Percentiles rank a stretch among this genome's conserved stretches.
Evolutionary conservation across 2,797 vertebrate genomes (phyloP).

Genomic region (Poecile montanus): DNA sequence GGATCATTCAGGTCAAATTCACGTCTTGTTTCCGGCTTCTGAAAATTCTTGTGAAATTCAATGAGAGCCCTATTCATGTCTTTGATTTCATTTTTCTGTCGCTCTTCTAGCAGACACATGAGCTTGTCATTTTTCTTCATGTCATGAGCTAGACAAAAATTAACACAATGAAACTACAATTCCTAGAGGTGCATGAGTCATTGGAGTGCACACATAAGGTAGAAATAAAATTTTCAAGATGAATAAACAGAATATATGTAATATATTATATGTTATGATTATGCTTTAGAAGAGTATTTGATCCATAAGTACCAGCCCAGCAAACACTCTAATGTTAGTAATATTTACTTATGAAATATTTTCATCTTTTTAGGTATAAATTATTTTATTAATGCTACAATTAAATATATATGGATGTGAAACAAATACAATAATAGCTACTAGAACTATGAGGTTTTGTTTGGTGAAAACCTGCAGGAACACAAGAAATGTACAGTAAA

Average conservation of each 20-base stretch:
- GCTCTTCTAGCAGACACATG: constrained; percentile 75
- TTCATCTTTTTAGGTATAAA: not conserved
- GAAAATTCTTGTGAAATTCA: constrained; percentile 78
- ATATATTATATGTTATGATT: not conserved
- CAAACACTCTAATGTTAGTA: not conserved
- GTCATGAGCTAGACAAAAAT: constrained; percentile 66
- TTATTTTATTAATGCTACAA: not conserved
- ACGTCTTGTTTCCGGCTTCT: constrained; percentile 75
- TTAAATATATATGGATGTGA: not conserved
- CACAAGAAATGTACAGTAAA: not conserved
- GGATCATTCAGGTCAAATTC: constrained; percentile 86
- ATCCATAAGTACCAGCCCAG: not conserved
- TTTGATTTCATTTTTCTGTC: constrained; percentile 70
- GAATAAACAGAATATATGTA: not conserved
- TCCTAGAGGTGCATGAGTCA: not conserved
- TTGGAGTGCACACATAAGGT: not conserved
- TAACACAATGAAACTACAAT: not conserved
- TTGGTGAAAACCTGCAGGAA: not conserved
- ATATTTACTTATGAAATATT: not conserved
- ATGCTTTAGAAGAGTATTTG: not conserved
- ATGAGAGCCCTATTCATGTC: constrained; percentile 67
- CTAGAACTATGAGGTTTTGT: not conserved
- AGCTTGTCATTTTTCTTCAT: constrained; percentile 76
- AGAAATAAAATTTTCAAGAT: not conserved
- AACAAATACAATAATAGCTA: not conserved